phyloP scores from a whole-genome alignment of 2,888 invertebrate genomes.

The Tinea semifulvella region DNA sequence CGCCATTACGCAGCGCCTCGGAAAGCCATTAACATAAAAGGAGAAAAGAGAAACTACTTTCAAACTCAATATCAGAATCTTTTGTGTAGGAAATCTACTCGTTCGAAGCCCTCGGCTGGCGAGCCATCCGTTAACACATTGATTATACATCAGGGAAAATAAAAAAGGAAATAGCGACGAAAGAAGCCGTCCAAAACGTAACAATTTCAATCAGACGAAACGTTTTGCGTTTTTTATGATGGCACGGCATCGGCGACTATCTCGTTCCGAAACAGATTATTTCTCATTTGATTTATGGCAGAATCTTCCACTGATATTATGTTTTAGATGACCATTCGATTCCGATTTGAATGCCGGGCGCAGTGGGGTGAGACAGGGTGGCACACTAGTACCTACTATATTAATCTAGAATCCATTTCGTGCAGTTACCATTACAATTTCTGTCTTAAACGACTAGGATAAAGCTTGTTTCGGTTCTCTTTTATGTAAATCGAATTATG shows the following conservation, averaged over 20 bases:
- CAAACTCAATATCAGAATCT: slow-evolving; percentile 63
- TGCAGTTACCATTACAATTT: slow-evolving; percentile 41
- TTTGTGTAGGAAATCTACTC: slow-evolving; percentile 63
- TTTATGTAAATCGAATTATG: slow-evolving; percentile 51
- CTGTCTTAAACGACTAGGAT: slow-evolving; percentile 1
- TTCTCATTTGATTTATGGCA: slow-evolving; percentile 68
- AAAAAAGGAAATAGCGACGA: slow-evolving; percentile 58
- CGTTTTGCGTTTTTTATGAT: slow-evolving; percentile 66
- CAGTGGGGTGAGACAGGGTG: slow-evolving; percentile 63
- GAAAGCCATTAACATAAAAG: slow-evolving; percentile 62
- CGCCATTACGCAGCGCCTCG: slow-evolving; percentile 49
- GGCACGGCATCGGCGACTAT: slow-evolving; percentile 55
- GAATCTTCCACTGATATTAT: slow-evolving; percentile 67
- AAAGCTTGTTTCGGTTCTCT: slow-evolving; percentile 17
- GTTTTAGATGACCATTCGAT: slow-evolving; percentile 69
- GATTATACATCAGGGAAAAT: slow-evolving; percentile 66
- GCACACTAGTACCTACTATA: slow-evolving; percentile 54
- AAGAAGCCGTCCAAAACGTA: slow-evolving; percentile 50
- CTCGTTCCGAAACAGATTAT: slow-evolving; percentile 67
- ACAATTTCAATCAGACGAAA: slow-evolving; percentile 66
- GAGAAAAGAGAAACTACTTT: slow-evolving; percentile 60
- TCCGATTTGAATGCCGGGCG: slow-evolving; percentile 67
- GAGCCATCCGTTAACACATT: slow-evolving; percentile 64
- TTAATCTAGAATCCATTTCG: slow-evolving; percentile 67
- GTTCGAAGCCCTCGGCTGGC: slow-evolving; percentile 40